Evolutionary conservation across 2,797 vertebrate genomes (phyloP).

Genomic region (Kryptolebias ocellatus): DNA sequence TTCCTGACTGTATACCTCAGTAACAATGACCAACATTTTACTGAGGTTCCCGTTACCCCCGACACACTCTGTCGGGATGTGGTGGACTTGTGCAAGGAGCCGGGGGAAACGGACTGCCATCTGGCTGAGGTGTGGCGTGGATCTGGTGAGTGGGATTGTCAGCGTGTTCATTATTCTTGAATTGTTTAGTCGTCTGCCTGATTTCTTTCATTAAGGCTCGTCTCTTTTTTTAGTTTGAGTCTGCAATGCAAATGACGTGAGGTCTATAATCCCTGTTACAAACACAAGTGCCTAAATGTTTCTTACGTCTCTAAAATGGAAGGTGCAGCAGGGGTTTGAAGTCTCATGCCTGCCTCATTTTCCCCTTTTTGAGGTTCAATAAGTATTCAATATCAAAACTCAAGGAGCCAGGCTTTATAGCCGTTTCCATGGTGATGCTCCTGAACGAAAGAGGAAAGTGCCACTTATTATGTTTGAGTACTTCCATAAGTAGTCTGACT

Average conservation of each 20-base stretch:
- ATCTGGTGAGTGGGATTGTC: slow-evolving; percentile 82
- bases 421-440: slow-evolving; percentile 72
- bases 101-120: slow-evolving; percentile 92
- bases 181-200: slow-evolving; percentile 39
- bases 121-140: slow-evolving; percentile 95
- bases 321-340: neutral
- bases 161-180: slow-evolving; percentile 12
- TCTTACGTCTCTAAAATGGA: slow-evolving; percentile 38
- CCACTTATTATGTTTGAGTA: slow-evolving; percentile 73
- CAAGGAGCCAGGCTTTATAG: slow-evolving; percentile 61
- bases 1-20: slow-evolving; percentile 99
- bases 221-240: slow-evolving; percentile 42
- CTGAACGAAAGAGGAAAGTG: slow-evolving; percentile 60
- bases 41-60: slow-evolving; percentile 95
- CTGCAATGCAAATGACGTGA: slow-evolving; percentile 60
- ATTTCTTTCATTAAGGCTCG: slow-evolving; percentile 50
- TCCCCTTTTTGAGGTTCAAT: slow-evolving; percentile 40
- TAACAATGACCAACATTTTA: slow-evolving; percentile 98
- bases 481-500: slow-evolving; percentile 66
- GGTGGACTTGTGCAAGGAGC: slow-evolving; percentile 95
- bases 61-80: slow-evolving; percentile 94
- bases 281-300: slow-evolving; percentile 49
- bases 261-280: slow-evolving; percentile 54
- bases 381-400: slow-evolving; percentile 62
- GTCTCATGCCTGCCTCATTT: slow-evolving; percentile 43